Percentiles rank a stretch among this genome's conserved stretches.
These are phyloP conservation scores for Turnix velox DNA, from an alignment of 2,113 vertebrate species.

Conservation along the genomic window DNA sequence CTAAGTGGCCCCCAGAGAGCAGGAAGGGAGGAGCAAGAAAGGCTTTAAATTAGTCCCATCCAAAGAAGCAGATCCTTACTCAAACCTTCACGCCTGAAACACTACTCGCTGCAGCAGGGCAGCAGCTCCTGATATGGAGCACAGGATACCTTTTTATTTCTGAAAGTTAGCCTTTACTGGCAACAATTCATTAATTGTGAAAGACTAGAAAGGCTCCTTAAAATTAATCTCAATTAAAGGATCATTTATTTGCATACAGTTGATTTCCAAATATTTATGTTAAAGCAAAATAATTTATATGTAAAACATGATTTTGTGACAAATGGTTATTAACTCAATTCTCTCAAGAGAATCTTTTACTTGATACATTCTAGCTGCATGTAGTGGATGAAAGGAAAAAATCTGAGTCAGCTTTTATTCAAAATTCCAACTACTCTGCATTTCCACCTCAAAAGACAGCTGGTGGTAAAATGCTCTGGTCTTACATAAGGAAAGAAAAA, in stretches of 20 bases:
- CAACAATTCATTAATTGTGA: neutral
- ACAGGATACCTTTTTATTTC: neutral
- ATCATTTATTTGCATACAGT: neutral
- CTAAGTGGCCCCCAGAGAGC: neutral
- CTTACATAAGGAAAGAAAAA: neutral
- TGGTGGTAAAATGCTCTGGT: neutral
- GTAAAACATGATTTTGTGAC: neutral
- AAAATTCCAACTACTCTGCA: neutral
- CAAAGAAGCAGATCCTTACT: neutral
- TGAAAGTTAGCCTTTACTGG: neutral
- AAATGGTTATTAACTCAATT: neutral
- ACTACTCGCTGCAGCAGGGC: fast-evolving
- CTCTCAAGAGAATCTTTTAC: neutral
- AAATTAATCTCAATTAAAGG: neutral
- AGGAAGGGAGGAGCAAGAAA: neutral
- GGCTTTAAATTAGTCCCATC: neutral
- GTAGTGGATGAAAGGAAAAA: neutral
- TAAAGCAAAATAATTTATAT: neutral
- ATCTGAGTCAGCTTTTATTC: neutral
- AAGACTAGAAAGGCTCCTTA: neutral
- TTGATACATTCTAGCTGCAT: neutral
- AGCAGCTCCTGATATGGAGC: neutral
- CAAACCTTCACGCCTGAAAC: neutral
- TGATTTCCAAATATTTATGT: neutral
- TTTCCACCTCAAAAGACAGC: neutral